Percentiles rank a stretch among this genome's conserved stretches.
Evolutionary conservation across 2,113 vertebrate species (phyloP).

Genomic region (Clarias batrachus): DNA sequence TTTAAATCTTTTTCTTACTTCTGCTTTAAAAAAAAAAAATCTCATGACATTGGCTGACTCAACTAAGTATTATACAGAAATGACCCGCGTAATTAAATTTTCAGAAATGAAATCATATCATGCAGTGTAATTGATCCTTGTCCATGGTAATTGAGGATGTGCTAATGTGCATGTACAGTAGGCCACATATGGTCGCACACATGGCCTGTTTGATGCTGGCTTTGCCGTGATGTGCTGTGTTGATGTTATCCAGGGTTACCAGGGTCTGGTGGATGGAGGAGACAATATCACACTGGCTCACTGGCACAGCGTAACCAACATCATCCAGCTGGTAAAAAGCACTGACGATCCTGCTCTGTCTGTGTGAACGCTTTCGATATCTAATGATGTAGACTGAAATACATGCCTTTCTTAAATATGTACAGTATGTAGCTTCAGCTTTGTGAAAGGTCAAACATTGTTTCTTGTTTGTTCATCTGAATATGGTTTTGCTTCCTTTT

Average conservation of each 20-base stretch:
- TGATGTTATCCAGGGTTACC: slow-evolving; percentile 78
- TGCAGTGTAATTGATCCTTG: neutral
- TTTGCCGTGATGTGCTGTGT: neutral
- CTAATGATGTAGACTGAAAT: neutral
- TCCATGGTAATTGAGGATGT: neutral
- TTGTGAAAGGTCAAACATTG: too few relatives aligned
- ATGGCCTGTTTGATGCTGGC: neutral
- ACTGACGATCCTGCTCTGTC: neutral
- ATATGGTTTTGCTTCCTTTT: neutral
- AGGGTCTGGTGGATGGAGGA: slow-evolving; percentile 93
- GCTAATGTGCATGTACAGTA: neutral
- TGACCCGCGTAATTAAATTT: neutral
- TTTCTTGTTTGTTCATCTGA: too few relatives aligned
- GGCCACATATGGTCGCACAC: neutral
- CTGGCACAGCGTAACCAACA: slow-evolving; percentile 95
- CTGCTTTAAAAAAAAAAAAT: neutral
- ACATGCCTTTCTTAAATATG: neutral
- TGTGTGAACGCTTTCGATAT: neutral
- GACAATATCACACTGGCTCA: slow-evolving; percentile 89
- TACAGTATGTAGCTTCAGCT: too few relatives aligned
- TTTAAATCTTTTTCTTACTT: neutral
- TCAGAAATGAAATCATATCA: neutral
- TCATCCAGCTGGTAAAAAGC: slow-evolving; percentile 88
- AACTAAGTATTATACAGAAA: neutral
- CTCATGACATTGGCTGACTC: neutral